Conservation (phyloP, 2,888 invertebrate species). For the Tenodera sinensis region DNA sequence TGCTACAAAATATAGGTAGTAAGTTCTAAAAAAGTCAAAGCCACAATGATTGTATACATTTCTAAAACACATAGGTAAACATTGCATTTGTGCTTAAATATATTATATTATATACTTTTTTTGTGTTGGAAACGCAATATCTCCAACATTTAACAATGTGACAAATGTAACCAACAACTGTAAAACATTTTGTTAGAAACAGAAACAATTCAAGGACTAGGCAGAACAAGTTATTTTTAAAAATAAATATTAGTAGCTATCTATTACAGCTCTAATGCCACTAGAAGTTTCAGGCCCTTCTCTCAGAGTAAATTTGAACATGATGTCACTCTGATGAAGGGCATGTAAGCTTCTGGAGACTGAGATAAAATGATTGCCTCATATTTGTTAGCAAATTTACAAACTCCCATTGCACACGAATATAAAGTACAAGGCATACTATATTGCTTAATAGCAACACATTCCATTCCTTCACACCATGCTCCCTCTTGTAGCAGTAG, state of each 20-base stretch:
- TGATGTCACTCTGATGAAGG: neutral
- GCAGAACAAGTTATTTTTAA: neutral
- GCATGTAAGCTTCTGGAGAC: neutral
- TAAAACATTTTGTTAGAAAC: neutral
- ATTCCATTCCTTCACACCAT: neutral
- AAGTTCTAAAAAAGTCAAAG: neutral
- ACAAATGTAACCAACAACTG: neutral
- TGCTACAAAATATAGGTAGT: neutral
- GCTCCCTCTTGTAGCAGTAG: too few relatives aligned
- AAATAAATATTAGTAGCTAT: neutral
- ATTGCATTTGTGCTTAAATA: neutral
- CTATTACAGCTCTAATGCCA: neutral
- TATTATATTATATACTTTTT: neutral
- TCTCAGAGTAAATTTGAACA: neutral
- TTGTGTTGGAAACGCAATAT: neutral
- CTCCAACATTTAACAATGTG: neutral
- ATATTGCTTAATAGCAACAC: neutral
- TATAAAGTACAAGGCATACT: neutral
- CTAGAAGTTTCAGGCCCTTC: neutral
- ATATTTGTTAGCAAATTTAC: neutral
- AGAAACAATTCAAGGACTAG: neutral
- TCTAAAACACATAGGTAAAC: neutral
- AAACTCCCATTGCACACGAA: neutral
- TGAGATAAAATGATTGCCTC: neutral
- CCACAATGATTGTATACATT: neutral